A percentile compares a stretch with the other conserved stretches of the same genome.
Conservation (phyloP, 1,140 invertebrate species). For the Leptoteleia sp. region DNA sequence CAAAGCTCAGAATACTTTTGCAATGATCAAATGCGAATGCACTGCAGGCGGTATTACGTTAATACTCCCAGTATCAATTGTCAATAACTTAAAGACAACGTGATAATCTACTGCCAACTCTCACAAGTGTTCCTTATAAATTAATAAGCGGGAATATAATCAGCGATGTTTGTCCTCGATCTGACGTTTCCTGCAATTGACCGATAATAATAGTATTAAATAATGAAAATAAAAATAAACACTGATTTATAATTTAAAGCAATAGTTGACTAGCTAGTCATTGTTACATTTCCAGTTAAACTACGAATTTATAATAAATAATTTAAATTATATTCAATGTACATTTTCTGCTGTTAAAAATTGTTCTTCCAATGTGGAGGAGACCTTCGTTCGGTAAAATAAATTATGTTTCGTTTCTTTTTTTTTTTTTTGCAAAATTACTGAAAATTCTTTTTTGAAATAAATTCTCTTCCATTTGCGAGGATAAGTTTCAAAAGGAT, state of each 20-base stretch:
- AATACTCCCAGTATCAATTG: slow-evolving; percentile 38
- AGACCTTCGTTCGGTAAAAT: too few species aligned
- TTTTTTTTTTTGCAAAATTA: too few species aligned
- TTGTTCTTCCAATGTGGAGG: too few species aligned
- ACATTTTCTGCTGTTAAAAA: too few species aligned
- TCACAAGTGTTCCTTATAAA: slow-evolving; percentile 26
- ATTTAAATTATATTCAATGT: too few species aligned
- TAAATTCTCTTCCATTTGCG: too few species aligned
- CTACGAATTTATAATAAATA: too few species aligned
- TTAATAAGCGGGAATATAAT: slow-evolving; percentile 25
- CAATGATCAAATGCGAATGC: slow-evolving; percentile 31
- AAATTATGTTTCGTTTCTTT: too few species aligned
- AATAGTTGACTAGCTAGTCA: too few species aligned
- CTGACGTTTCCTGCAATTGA: slow-evolving; percentile 37
- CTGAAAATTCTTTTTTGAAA: too few species aligned
- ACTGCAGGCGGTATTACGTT: slow-evolving; percentile 22
- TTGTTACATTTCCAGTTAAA: too few species aligned
- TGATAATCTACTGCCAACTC: slow-evolving; percentile 39
- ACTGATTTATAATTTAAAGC: background rate
- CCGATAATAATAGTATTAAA: slow-evolving; percentile 34
- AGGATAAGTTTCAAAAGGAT: too few species aligned
- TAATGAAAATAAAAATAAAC: slow-evolving; percentile 7
- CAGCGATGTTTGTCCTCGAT: slow-evolving; percentile 44
- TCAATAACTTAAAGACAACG: slow-evolving; percentile 44
- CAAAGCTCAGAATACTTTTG: slow-evolving; percentile 46